Evolutionary conservation across 1,140 invertebrate species (phyloP), one percentile per base, ranked within the genome.

Genomic region (Mylabris phalerata): DNA sequence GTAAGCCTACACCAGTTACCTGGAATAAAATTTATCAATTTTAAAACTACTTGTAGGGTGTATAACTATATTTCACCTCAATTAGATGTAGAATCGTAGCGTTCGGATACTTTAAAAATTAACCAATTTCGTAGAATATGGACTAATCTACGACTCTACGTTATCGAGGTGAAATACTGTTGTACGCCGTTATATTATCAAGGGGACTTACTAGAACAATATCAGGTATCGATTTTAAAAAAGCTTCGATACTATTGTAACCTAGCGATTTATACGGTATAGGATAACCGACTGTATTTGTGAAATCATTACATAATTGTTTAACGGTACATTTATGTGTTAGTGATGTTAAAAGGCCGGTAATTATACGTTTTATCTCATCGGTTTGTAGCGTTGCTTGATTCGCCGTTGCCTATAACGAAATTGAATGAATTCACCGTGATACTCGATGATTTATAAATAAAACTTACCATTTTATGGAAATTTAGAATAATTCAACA

Each of bases 221-320:
- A 46, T 58, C 57, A 5, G 57, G 50, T 7, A 59, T 59, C 3
- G 49, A 52, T 39, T 27, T 11, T 25, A 59, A 38, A 49, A 41
- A 54, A 3, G 13, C n/a, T 32, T 52, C 57, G 0, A 59, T 7
- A 25, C 5, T 13, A 9, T 1, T 27, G 32, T 26, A 54, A n/a
- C 57, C 57, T 11, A 59, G 43, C 5, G 4, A 40, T n/a, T 49
- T 9, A 54, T 19, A 54, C 10, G 57, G 57, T 11, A 59, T 59
- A 0, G 10, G 43, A 13, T 52, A 38, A 13, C 57, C 57, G 5
- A 54, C 50, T 25, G 13, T 27, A 24, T 59, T 45, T 11, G 3
- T 7, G 42, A 52, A 59, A 54, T 59, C 57, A n/a, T 32, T 19
- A n/a, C 38, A 41, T 13, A 59, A 39, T n/a, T 48, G 49, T 25